Base-by-base conservation (phyloP, 2,797 vertebrate genomes). In the Acanthurus lineatus region DNA sequence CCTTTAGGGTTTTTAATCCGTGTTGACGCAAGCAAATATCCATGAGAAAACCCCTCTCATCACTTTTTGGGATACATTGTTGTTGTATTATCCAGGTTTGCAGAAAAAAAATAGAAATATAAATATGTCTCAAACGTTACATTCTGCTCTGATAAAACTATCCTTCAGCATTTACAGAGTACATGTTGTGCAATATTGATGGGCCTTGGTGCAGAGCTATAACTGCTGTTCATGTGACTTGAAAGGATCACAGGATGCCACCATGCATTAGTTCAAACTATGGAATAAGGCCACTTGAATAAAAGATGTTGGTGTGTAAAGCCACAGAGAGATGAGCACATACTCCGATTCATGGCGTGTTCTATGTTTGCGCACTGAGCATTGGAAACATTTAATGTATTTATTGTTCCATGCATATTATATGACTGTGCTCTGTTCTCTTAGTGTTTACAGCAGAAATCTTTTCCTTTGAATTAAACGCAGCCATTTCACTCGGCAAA, bases 201-300 rank as follows among this genome's bases (percentile, higher is more conserved):
- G 79, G 45, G 53, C 38, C 48, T 45, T 35, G 58, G 38, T 17
- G 32, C 51, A 45, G 47, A 72, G 73, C 69, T 75, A 58, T 32
- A 71, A 48, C 67, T 79, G 65, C 62, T 73, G 77, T 69, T 60
- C 61, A 62, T 80, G 82, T 76, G 62, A 66, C 69, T 76, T 83
- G 77, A 79, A 69, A 66, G 32, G 75, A 89, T 84, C 73, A 57
- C 74, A 77, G 49, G 77, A 83, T 82, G 90, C 78, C 88, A 89
- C n/a, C 72, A 77, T 77, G 79, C 79, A 90, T 93, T 85, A 91
- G 60, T 88, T 91, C 86, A 89, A 87, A 88, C 71, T 84, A 84
- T 73, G 74, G 72, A 90, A 91, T 81, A 76, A 92, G 88, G 86
- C 73, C 87, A 86, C 78, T 79, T 73, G 76, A 90, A 91, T 79